These are phyloP conservation scores for Taenaris catops DNA, from an alignment of 2,888 invertebrate genomes.

Conservation along the genomic window DNA sequence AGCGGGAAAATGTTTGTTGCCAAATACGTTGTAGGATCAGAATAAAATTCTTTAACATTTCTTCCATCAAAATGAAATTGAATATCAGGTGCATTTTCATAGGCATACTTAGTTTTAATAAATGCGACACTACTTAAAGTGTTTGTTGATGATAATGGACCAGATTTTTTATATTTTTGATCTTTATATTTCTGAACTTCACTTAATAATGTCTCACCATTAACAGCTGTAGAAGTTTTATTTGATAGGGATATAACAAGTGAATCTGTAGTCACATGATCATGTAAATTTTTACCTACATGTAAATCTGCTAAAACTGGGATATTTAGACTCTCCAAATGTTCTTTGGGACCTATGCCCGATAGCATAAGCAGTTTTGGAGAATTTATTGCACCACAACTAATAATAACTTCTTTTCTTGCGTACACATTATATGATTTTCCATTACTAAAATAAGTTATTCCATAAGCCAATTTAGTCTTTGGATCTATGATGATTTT, in stretches of 20 bases:
- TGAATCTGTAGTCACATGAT: conserved; percentile 84
- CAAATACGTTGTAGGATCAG: conserved; percentile 74
- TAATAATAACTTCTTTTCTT: conserved; percentile 81
- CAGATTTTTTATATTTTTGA: conserved; percentile 53
- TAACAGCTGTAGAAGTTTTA: conserved; percentile 70
- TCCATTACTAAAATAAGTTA: conserved; percentile 58
- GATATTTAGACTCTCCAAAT: conserved; percentile 71
- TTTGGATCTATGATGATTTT: conserved; percentile 81
- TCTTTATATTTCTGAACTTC: conserved; percentile 64
- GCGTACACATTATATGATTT: conserved; percentile 60
- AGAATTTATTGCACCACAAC: conserved; percentile 80
- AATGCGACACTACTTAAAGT: conserved; percentile 78
- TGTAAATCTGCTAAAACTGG: conserved; percentile 81
- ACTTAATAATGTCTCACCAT: conserved; percentile 47
- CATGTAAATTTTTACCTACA: conserved; percentile 87
- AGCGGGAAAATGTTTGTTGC: conserved; percentile 75
- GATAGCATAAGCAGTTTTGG: conserved; percentile 83
- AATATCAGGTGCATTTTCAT: too few relatives aligned
- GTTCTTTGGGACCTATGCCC: conserved; percentile 82
- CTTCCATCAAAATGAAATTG: conserved; percentile 83
- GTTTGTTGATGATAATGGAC: conserved; percentile 77
- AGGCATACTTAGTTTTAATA: too few relatives aligned
- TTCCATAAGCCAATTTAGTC: conserved; percentile 63
- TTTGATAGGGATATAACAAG: conserved; percentile 67
- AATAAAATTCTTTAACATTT: conserved; percentile 77